A percentile compares a stretch with the other conserved stretches of the same genome.
These are phyloP conservation scores for Psylliodes chrysocephalus DNA, from an alignment of 2,888 invertebrate species.

Conservation along the genomic window DNA sequence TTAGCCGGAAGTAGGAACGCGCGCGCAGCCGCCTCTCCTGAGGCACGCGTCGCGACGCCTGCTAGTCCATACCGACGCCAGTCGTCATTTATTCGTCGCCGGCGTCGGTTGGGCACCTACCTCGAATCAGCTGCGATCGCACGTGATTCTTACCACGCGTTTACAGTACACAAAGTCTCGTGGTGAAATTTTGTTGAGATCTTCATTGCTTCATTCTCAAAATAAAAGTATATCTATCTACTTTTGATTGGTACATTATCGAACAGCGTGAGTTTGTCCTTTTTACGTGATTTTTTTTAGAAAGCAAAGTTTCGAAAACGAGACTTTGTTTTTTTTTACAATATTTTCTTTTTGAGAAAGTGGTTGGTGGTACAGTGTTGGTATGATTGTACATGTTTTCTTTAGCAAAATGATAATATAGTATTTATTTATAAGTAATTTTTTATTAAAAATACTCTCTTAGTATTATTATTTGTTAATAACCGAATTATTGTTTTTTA, in stretches of 20 bases:
- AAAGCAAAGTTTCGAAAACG: not conserved
- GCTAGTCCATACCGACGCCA: slow-evolving; percentile 59
- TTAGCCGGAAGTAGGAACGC: slow-evolving; percentile 67
- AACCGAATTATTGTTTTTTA: too few relatives aligned
- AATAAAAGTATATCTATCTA: too few relatives aligned
- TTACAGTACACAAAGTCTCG: slow-evolving; percentile 24
- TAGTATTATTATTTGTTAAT: too few relatives aligned
- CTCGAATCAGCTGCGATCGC: slow-evolving; percentile 46
- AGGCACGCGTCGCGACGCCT: slow-evolving; percentile 65
- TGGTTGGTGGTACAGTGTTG: slow-evolving; percentile 29
- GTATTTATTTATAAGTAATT: slow-evolving; percentile 10
- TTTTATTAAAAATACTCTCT: too few relatives aligned
- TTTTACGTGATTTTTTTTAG: not conserved
- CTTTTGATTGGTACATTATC: slow-evolving; percentile 18
- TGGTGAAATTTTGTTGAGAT: slow-evolving; percentile 12
- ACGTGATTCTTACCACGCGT: slow-evolving; percentile 38
- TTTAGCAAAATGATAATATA: not conserved
- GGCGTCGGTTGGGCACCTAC: slow-evolving; percentile 55
- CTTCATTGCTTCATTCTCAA: slow-evolving; percentile 5
- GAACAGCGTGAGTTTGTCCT: not conserved
- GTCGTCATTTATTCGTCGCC: slow-evolving; percentile 58
- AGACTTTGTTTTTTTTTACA: not conserved
- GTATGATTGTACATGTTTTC: slow-evolving; percentile 32
- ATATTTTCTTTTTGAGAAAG: not conserved
- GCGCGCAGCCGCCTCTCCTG: slow-evolving; percentile 66